A percentile compares a stretch with the other conserved stretches of the same genome.
Evolutionary conservation across 2,797 vertebrate genomes (phyloP).

Genomic region (Darevskia mixta): DNA sequence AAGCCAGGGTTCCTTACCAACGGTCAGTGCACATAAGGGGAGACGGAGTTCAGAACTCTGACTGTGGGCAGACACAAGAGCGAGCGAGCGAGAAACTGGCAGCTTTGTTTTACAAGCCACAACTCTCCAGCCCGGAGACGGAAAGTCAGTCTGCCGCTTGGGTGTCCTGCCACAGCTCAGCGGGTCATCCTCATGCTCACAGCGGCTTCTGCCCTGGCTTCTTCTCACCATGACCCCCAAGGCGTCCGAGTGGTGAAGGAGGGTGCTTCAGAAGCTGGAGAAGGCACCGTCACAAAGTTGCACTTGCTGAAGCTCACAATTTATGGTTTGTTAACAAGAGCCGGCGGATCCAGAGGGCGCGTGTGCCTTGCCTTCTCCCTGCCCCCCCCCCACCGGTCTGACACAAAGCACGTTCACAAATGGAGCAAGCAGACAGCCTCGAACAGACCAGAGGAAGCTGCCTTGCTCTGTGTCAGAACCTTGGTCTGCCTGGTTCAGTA

Average conservation of each 20-base stretch:
- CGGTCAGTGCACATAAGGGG: constrained; percentile 60
- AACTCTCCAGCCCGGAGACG: constrained; percentile 32
- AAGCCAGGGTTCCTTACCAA: constrained; percentile 69
- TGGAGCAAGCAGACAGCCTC: too few species aligned
- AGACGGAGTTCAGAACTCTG: constrained; percentile 54
- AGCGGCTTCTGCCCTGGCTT: not conserved
- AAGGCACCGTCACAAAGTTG: constrained; percentile 4
- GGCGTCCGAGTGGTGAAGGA: constrained; percentile 4
- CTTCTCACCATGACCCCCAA: not conserved
- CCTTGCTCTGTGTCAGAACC: too few species aligned
- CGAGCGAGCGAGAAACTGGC: constrained; percentile 15
- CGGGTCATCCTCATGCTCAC: constrained; percentile 45
- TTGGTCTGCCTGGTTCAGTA: too few species aligned
- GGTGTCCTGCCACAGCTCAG: constrained; percentile 13
- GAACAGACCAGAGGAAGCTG: too few species aligned
- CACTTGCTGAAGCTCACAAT: not conserved
- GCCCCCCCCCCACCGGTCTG: not conserved
- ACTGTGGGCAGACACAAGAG: not conserved
- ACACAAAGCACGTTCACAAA: too few species aligned
- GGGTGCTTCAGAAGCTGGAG: constrained; percentile 35
- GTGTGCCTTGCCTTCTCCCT: not conserved
- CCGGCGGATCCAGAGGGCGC: fast-evolving
- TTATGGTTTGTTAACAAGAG: not conserved
- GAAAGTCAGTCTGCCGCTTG: constrained; percentile 53
- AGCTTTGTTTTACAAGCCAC: constrained; percentile 15